Percentiles rank a stretch among this genome's conserved stretches.
Evolutionary conservation across 1,140 invertebrate genomes (phyloP).

Genomic region (Panagrolaimus sp.): DNA sequence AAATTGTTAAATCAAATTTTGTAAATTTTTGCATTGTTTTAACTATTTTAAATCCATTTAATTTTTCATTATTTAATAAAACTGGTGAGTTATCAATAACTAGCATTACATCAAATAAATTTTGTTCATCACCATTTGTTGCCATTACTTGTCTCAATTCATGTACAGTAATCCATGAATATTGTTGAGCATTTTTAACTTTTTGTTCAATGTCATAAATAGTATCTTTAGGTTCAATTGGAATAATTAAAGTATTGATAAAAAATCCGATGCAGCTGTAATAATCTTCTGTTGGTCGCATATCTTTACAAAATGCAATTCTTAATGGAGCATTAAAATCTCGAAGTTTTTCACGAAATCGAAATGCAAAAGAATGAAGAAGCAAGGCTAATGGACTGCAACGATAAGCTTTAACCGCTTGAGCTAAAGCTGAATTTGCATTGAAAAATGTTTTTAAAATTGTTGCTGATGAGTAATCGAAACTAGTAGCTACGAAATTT

Average conservation of each 20-base stretch:
- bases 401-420: not conserved
- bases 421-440: not conserved
- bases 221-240: not conserved
- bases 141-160: not conserved
- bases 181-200: not conserved
- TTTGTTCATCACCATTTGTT: not conserved
- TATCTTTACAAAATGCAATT: slow-evolving; percentile 7
- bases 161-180: not conserved
- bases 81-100: slow-evolving; percentile 17
- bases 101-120: slow-evolving; percentile 26
- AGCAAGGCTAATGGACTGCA: not conserved
- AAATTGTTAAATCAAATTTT: slow-evolving; percentile 21
- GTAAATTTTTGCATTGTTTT: not conserved
- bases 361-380: slow-evolving; percentile 4
- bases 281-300: not conserved
- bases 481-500: not conserved
- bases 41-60: not conserved
- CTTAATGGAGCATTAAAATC: not conserved
- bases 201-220: not conserved
- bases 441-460: not conserved
- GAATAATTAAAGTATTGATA: not conserved
- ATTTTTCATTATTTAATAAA: not conserved
- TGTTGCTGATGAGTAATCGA: not conserved
- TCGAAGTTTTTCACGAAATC: not conserved
- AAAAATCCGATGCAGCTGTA: not conserved